Evolutionary conservation across 2,888 invertebrate genomes (phyloP).

Genomic region (Anoplius nigerrimus): DNA sequence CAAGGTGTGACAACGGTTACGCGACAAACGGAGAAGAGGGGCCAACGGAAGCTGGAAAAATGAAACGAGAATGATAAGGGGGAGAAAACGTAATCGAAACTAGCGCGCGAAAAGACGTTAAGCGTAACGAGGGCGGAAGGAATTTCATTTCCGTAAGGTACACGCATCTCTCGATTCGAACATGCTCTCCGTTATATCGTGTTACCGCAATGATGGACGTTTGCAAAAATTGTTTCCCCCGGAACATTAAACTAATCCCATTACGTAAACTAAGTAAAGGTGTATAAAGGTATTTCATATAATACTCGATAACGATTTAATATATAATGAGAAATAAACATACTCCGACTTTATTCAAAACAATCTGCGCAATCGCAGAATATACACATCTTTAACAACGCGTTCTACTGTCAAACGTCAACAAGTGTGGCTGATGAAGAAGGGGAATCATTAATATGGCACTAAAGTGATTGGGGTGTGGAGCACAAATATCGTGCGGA

Average conservation of each 20-base stretch:
- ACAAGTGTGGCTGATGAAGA: constrained; percentile 57
- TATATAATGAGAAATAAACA: constrained; percentile 52
- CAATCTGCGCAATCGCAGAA: constrained; percentile 52
- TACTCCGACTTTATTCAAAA: constrained; percentile 54
- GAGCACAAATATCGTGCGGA: constrained; percentile 48
- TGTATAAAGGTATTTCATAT: constrained; percentile 36
- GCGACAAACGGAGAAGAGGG: too few relatives aligned
- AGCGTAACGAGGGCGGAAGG: too few relatives aligned
- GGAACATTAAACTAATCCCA: constrained; percentile 5
- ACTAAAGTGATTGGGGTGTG: constrained; percentile 62
- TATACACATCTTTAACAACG: constrained; percentile 61
- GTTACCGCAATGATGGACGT: too few relatives aligned
- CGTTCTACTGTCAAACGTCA: constrained; percentile 58
- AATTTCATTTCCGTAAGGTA: too few relatives aligned
- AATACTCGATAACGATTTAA: constrained; percentile 50
- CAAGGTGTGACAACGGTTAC: too few relatives aligned
- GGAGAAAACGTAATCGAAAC: too few relatives aligned
- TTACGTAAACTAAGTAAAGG: constrained; percentile 11
- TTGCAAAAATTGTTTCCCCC: neutral
- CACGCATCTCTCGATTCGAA: too few relatives aligned
- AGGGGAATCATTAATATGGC: constrained; percentile 59
- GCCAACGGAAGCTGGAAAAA: too few relatives aligned
- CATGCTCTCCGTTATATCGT: too few relatives aligned
- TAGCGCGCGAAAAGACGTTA: too few relatives aligned
- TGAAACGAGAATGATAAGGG: too few relatives aligned